Evolutionary conservation across 2,113 vertebrate species (phyloP).

Genomic region (Tiliqua scincoides): DNA sequence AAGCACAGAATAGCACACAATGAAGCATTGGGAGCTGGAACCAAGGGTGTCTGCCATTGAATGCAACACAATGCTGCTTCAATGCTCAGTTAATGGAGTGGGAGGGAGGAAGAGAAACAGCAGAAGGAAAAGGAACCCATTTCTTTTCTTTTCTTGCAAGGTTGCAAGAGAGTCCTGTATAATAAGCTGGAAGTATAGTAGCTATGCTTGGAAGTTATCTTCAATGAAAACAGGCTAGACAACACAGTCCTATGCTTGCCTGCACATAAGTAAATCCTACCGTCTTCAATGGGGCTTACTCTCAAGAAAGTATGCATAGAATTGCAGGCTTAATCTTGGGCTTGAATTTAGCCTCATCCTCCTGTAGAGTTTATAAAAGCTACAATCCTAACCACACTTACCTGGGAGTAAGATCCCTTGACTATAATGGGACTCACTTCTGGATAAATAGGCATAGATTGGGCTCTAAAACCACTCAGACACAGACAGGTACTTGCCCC

Average conservation of each 20-base stretch:
- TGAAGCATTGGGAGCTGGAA: background rate
- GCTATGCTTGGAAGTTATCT: background rate
- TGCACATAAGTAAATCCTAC: no score
- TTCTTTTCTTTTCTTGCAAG: background rate
- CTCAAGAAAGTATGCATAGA: no score
- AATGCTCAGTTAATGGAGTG: background rate
- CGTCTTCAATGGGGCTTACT: no score
- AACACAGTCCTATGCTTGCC: no score
- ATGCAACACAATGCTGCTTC: background rate
- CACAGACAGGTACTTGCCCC: background rate
- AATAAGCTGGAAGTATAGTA: no score
- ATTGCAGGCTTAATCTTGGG: background rate
- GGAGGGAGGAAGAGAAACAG: background rate
- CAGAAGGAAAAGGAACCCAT: background rate
- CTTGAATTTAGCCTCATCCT: background rate
- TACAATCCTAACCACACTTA: no score
- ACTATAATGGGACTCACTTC: no score
- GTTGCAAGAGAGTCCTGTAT: background rate
- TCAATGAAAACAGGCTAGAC: background rate
- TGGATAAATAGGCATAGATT: no score
- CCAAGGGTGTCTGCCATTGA: background rate
- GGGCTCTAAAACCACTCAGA: background rate
- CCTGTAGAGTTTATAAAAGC: background rate
- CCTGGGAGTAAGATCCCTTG: no score
- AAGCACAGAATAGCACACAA: background rate